Evolutionary conservation across 2,797 vertebrate genomes (phyloP).

Genomic region (Otolemur crassicaudatus): DNA sequence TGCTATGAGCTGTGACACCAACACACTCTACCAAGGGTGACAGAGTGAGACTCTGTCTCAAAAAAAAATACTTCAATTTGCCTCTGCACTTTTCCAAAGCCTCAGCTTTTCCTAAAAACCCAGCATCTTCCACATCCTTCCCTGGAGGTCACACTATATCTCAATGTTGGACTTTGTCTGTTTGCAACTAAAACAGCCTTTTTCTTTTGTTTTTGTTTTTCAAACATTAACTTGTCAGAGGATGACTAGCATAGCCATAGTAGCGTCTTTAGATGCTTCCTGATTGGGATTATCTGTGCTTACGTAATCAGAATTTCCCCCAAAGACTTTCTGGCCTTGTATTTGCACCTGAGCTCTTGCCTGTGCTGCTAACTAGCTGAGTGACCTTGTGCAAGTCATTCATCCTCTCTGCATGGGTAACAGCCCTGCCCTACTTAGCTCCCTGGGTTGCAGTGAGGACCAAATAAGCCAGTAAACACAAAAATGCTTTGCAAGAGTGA

Average conservation of each 20-base stretch:
- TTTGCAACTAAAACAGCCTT: background rate
- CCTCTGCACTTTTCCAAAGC: slow-evolving; percentile 8
- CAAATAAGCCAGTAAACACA: background rate
- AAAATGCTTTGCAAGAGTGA: background rate
- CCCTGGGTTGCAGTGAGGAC: background rate
- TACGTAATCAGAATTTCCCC: background rate
- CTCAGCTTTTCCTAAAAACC: slow-evolving; percentile 53
- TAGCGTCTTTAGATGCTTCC: background rate
- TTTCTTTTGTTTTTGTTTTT: background rate
- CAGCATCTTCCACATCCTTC: background rate
- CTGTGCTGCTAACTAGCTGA: background rate
- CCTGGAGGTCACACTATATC: background rate
- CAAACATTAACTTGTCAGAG: background rate
- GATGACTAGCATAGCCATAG: background rate
- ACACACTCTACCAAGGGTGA: no score
- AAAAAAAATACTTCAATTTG: background rate
- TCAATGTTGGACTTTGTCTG: background rate
- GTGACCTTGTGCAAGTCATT: background rate
- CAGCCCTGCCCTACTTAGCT: slow-evolving; percentile 42
- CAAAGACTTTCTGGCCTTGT: background rate
- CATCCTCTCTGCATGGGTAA: background rate
- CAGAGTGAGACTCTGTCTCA: no score
- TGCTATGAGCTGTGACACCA: no score
- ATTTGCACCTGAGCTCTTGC: background rate
- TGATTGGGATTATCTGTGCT: slow-evolving; percentile 30